Conservation (phyloP, 2,888 invertebrate genomes). For the Strigamia transsilvanica region DNA sequence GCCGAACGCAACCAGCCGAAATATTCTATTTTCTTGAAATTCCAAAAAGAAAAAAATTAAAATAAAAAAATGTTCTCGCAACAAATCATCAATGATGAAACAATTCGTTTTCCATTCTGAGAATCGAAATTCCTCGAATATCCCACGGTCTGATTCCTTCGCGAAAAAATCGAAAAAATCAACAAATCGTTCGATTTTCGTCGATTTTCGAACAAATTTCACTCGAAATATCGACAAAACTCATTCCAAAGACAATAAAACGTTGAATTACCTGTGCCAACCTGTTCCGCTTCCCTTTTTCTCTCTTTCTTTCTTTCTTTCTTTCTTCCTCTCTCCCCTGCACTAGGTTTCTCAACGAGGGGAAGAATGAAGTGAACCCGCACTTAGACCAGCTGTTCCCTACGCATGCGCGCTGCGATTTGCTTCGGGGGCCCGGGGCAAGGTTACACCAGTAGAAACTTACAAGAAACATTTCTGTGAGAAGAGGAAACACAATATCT, state of each 20-base stretch:
- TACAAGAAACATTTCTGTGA: neutral
- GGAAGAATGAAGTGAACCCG: slow-evolving; percentile 18
- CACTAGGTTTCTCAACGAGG: neutral
- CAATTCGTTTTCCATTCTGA: slow-evolving; percentile 1
- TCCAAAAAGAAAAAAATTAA: neutral
- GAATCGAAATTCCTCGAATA: neutral
- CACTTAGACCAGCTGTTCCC: neutral
- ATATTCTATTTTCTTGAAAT: neutral
- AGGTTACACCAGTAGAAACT: slow-evolving; percentile 13
- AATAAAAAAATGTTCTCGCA: neutral
- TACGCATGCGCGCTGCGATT: neutral
- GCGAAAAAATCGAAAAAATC: neutral
- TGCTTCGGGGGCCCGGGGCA: neutral
- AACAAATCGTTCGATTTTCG: neutral
- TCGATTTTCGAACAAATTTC: too few species aligned
- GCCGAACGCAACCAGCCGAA: neutral
- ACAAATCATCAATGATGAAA: neutral
- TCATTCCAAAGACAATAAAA: neutral
- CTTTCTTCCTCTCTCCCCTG: neutral
- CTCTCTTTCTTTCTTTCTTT: neutral
- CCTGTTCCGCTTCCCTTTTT: slow-evolving; percentile 1
- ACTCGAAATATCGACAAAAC: neutral
- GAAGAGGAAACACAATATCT: slow-evolving; percentile 21
- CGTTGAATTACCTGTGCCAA: neutral
- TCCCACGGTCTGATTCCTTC: slow-evolving; percentile 16